These are phyloP conservation scores for Axis porcinus DNA, from an alignment of 2,113 vertebrate genomes.

Conservation along the genomic window DNA sequence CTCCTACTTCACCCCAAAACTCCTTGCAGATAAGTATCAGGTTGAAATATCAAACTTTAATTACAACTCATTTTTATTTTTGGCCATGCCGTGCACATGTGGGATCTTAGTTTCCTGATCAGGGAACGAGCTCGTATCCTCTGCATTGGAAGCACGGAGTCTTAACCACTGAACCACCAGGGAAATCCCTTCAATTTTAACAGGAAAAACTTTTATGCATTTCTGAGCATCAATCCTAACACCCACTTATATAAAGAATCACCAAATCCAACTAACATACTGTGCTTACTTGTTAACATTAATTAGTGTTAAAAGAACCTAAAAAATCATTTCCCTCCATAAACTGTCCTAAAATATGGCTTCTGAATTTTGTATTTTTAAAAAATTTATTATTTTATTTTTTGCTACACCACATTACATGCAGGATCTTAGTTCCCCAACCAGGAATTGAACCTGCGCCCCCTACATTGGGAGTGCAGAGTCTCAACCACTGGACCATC, in stretches of 20 bases:
- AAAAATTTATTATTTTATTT: background rate
- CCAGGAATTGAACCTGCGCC: background rate
- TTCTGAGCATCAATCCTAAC: background rate
- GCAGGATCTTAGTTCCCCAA: background rate
- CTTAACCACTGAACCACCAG: background rate
- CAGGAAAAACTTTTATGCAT: background rate
- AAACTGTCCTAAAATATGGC: background rate
- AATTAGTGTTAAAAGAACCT: background rate
- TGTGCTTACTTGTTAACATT: background rate
- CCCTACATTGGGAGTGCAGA: background rate
- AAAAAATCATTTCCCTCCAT: background rate
- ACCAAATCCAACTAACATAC: conserved; percentile 16
- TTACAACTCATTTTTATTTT: background rate
- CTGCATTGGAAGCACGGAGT: background rate
- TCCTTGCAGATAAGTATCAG: background rate
- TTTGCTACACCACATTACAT: background rate
- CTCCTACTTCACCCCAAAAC: background rate
- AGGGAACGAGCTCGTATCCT: background rate
- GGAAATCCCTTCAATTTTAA: background rate
- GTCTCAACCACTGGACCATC: background rate
- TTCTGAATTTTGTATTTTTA: background rate
- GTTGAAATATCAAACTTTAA: background rate
- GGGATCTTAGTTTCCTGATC: background rate
- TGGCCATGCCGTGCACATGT: background rate
- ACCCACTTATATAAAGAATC: background rate